phyloP scores from a whole-genome alignment of 2,113 vertebrate genomes.

The Anhinga rufa region DNA sequence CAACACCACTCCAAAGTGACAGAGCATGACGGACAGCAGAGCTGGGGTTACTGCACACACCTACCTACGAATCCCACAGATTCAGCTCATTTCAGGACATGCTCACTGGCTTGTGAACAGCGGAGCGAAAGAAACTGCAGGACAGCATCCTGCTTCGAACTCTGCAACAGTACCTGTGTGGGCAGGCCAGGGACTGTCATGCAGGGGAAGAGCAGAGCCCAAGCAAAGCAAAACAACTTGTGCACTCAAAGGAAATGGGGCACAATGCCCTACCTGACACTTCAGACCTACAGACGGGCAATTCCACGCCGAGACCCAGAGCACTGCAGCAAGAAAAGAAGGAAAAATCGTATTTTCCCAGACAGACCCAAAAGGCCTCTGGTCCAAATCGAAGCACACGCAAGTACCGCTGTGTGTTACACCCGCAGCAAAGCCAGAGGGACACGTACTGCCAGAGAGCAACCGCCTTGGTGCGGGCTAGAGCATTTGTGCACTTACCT shows the following conservation, averaged over 20 bases:
- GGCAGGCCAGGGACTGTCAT: not conserved
- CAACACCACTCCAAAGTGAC: not conserved
- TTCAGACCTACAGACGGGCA: too few species aligned
- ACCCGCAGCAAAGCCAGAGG: not conserved
- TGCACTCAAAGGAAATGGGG: accelerated
- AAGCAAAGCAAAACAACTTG: not conserved
- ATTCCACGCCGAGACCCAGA: accelerated
- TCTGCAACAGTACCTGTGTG: accelerated
- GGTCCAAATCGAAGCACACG: accelerated
- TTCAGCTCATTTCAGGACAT: not conserved
- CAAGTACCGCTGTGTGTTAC: accelerated
- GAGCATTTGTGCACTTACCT: not conserved
- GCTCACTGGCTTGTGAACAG: accelerated
- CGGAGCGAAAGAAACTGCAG: not conserved
- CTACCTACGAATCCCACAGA: not conserved
- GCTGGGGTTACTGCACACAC: not conserved
- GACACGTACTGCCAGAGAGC: not conserved
- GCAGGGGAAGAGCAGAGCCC: not conserved
- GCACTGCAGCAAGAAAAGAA: not conserved
- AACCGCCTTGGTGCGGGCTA: not conserved
- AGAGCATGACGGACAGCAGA: accelerated
- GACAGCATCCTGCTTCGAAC: accelerated
- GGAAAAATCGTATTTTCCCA: accelerated
- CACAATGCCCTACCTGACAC: not conserved
- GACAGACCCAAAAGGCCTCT: not conserved